phyloP scores from a whole-genome alignment of 2,113 vertebrate species.

The Dendrocopos noguchii region DNA sequence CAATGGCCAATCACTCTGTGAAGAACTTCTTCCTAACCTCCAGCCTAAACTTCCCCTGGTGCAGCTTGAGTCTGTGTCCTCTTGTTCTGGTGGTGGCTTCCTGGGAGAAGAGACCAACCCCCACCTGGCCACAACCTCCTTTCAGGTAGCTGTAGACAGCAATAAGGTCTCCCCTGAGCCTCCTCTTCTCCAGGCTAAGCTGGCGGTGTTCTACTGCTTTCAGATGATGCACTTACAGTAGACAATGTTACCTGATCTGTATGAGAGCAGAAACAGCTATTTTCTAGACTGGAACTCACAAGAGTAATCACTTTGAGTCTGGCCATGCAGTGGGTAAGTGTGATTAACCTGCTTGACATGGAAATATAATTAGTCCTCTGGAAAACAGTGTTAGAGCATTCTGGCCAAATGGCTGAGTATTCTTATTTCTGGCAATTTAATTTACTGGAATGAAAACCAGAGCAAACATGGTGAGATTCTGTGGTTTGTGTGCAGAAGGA shows the following conservation, averaged over 20 bases:
- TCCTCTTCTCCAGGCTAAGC: no score
- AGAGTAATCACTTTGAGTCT: neutral
- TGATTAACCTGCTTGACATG: rapidly evolving
- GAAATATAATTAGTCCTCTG: neutral
- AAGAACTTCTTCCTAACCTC: no score
- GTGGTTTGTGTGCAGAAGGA: neutral
- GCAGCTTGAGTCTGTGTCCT: no score
- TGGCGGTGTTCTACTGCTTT: neutral
- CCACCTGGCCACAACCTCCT: no score
- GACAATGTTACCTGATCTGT: neutral
- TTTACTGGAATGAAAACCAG: neutral
- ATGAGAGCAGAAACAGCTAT: neutral
- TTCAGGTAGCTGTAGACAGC: no score
- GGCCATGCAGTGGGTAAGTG: neutral
- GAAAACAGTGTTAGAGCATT: neutral
- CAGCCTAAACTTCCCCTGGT: no score
- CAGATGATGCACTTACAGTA: neutral
- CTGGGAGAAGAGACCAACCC: no score
- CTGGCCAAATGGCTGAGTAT: neutral
- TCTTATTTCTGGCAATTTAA: neutral
- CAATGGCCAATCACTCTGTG: no score
- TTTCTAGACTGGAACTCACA: neutral
- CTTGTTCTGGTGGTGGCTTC: no score
- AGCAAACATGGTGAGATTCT: neutral
- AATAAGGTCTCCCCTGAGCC: no score